Conservation (phyloP, 1,140 invertebrate genomes). For the Lepidostoma basale region DNA sequence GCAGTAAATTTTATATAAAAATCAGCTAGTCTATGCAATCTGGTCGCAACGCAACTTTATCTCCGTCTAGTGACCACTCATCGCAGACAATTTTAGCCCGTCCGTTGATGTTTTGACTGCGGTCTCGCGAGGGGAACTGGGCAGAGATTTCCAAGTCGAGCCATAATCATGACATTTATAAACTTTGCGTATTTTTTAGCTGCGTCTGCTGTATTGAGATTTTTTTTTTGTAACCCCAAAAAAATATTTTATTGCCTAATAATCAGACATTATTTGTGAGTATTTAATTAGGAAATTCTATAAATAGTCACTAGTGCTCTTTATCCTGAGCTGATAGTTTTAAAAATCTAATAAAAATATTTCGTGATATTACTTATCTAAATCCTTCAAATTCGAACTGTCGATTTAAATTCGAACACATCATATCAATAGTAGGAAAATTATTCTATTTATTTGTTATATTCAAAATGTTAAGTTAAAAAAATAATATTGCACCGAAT, state of each 20-base stretch:
- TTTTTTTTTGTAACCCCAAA: background rate
- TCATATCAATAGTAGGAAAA: too few relatives aligned
- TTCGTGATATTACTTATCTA: too few relatives aligned
- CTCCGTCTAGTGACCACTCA: constrained; percentile 11
- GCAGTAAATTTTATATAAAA: background rate
- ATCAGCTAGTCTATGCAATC: background rate
- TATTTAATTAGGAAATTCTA: background rate
- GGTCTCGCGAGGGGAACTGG: background rate
- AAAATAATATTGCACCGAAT: too few relatives aligned
- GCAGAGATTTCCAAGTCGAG: background rate
- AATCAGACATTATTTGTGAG: background rate
- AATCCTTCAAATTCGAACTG: too few relatives aligned
- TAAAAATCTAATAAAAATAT: too few relatives aligned
- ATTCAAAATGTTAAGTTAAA: too few relatives aligned
- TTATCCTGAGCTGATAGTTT: too few relatives aligned
- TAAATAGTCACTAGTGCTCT: too few relatives aligned
- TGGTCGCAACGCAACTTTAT: constrained; percentile 14
- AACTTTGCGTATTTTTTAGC: background rate
- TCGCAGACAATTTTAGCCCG: constrained; percentile 4
- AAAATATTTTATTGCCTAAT: background rate
- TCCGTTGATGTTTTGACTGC: constrained; percentile 16
- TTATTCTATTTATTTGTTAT: too few relatives aligned
- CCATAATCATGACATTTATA: background rate
- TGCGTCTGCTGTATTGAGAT: background rate
- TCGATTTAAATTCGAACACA: too few relatives aligned